Evolutionary conservation across 2,888 invertebrate species (phyloP).

Genomic region (Tachystola acroxantha): DNA sequence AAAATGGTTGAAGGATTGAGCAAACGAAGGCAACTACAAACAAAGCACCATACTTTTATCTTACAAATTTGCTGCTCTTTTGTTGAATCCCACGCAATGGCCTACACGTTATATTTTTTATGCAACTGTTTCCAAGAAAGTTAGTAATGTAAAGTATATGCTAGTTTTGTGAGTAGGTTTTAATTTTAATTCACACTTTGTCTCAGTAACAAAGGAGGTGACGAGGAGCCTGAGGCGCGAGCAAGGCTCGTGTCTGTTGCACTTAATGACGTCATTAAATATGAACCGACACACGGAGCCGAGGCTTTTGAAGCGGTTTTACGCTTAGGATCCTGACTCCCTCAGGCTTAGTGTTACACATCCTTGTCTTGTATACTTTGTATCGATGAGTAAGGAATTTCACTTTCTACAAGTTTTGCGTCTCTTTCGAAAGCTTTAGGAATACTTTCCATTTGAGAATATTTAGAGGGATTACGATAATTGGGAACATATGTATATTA

Average conservation of each 20-base stretch:
- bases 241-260: slow-evolving; percentile 50
- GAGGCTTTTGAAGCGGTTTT: slow-evolving; percentile 17
- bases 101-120: slow-evolving; percentile 18
- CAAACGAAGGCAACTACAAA: slow-evolving; percentile 15
- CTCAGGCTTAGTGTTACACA: slow-evolving; percentile 11
- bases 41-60: slow-evolving; percentile 1
- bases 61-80: slow-evolving; percentile 35
- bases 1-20: slow-evolving; percentile 33
- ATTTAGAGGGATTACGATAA: too few species aligned
- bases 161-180: slow-evolving; percentile 14
- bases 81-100: slow-evolving; percentile 30
- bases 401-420: too few species aligned
- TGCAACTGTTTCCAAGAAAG: slow-evolving; percentile 7
- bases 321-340: slow-evolving; percentile 15
- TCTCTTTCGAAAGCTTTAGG: too few species aligned
- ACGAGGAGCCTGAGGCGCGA: slow-evolving; percentile 34
- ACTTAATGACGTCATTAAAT: slow-evolving; percentile 75
- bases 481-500: too few species aligned
- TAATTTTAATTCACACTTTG: slow-evolving; percentile 22
- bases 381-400: too few species aligned
- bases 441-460: too few species aligned
- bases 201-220: slow-evolving; percentile 33
- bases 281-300: slow-evolving; percentile 44
- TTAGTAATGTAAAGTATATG: slow-evolving; percentile 5
- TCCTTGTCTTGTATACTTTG: slow-evolving; percentile 7